These are phyloP conservation scores for Standfussiana lucernea DNA, from an alignment of 2,888 invertebrate species.

Conservation along the genomic window DNA sequence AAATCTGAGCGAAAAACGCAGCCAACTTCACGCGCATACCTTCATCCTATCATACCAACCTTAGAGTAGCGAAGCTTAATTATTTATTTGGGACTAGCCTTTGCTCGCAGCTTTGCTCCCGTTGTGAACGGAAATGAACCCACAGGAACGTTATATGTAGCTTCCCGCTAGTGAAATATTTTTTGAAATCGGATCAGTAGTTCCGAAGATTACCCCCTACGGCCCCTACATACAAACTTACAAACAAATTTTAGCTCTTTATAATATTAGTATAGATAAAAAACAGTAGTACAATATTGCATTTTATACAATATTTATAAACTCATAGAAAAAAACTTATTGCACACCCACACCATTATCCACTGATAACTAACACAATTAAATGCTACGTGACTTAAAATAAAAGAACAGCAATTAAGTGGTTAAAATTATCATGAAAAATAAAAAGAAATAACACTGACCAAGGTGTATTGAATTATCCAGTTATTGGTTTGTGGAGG, in stretches of 20 bases:
- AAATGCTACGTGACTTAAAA: too few relatives aligned
- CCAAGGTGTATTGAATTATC: not conserved
- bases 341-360: not conserved
- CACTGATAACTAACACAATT: not conserved
- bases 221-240: too few relatives aligned
- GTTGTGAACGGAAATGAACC: too few relatives aligned
- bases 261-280: too few relatives aligned
- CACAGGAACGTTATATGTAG: too few relatives aligned
- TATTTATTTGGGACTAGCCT: not conserved
- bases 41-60: not conserved
- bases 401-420: too few relatives aligned
- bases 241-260: too few relatives aligned
- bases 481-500: not conserved
- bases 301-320: not conserved
- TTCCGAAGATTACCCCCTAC: too few relatives aligned
- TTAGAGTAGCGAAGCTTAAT: not conserved
- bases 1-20: not conserved
- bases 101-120: too few relatives aligned
- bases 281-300: not conserved
- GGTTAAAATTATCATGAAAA: not conserved
- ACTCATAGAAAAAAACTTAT: not conserved
- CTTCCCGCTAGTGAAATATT: too few relatives aligned
- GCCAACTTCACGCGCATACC: too few relatives aligned
- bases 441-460: not conserved
- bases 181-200: too few relatives aligned